Evolutionary conservation across 1,140 invertebrate genomes (phyloP).

Genomic region (Agraylea sexmaculata): DNA sequence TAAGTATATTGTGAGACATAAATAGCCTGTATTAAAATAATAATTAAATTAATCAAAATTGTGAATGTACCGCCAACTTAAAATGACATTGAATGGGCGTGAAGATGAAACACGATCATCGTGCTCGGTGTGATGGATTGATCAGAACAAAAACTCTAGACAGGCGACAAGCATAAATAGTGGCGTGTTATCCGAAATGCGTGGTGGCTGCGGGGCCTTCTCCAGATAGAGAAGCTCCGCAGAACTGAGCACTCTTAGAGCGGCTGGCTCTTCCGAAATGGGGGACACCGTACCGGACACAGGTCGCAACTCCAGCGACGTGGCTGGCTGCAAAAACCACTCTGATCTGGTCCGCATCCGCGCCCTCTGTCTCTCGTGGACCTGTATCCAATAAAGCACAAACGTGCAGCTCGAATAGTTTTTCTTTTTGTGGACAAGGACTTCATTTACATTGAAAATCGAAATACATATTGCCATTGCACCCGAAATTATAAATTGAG

Average conservation of each 20-base stretch:
- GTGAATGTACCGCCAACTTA: no score
- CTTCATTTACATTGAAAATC: neutral
- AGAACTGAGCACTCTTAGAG: constrained; percentile 17
- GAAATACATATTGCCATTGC: neutral
- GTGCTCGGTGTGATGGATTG: no score
- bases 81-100: no score
- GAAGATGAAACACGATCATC: constrained; percentile 31
- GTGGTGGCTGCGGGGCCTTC: constrained; percentile 14
- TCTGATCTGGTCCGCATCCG: constrained; percentile 87
- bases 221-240: constrained; percentile 6
- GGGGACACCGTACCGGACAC: constrained; percentile 34
- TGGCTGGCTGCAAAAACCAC: constrained; percentile 78
- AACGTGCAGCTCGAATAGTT: no score
- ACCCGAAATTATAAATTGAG: neutral
- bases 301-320: constrained; percentile 41
- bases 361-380: constrained; percentile 86
- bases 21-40: no score
- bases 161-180: constrained; percentile 41
- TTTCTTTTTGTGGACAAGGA: no score
- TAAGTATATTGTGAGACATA: no score
- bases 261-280: neutral
- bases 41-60: no score
- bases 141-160: constrained; percentile 42
- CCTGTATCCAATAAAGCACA: constrained; percentile 41
- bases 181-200: constrained; percentile 29